A percentile compares a stretch with the other conserved stretches of the same genome.
These are phyloP conservation scores for Phataginus tricuspis DNA, from an alignment of 2,797 vertebrate species.

Conservation along the genomic window DNA sequence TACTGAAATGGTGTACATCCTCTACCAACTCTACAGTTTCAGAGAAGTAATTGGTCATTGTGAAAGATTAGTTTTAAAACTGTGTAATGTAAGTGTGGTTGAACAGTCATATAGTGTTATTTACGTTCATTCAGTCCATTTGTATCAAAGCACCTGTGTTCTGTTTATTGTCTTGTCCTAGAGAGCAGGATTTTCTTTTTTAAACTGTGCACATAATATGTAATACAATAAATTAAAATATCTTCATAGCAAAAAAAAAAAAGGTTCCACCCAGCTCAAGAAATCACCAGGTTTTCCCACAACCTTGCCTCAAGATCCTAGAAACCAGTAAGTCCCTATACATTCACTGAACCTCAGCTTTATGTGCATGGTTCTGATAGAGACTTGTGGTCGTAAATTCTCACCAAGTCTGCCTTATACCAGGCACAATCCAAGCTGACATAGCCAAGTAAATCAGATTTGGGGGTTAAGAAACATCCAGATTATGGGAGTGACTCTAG, in stretches of 20 bases:
- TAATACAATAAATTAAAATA: conserved; percentile 66
- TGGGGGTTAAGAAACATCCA: not conserved
- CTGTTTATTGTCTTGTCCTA: conserved; percentile 24
- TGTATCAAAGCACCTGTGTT: not conserved
- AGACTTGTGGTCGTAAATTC: not conserved
- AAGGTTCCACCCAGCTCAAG: not conserved
- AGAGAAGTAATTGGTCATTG: not conserved
- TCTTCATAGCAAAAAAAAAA: not conserved
- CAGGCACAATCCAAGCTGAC: not conserved
- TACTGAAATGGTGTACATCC: not conserved
- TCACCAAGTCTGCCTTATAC: not conserved
- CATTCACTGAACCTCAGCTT: not conserved
- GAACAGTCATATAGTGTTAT: not conserved
- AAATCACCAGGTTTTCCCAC: not conserved
- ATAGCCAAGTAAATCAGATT: not conserved
- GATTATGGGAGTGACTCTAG: not conserved
- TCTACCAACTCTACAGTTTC: not conserved
- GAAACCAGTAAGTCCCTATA: not conserved
- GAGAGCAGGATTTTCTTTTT: conserved; percentile 22
- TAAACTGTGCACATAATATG: not conserved
- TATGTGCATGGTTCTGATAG: not conserved
- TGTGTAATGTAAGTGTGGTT: not conserved
- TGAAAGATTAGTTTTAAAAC: conserved; percentile 12
- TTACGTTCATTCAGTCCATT: not conserved
- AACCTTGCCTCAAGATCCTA: not conserved